phyloP scores from a whole-genome alignment of 2,888 invertebrate genomes.

The Tipula confusa region DNA sequence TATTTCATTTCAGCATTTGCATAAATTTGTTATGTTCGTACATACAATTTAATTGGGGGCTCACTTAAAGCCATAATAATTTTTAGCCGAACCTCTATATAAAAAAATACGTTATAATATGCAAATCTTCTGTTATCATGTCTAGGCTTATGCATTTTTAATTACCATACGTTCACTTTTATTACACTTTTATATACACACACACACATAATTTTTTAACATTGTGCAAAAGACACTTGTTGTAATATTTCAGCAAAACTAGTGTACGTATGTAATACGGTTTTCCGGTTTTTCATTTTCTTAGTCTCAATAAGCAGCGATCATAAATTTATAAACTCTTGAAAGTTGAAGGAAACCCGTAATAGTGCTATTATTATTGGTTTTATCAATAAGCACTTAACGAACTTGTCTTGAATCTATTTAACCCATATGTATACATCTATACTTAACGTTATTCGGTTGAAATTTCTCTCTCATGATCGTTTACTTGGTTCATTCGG shows the following conservation, averaged over 20 bases:
- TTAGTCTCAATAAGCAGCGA: not conserved
- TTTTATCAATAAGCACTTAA: not conserved
- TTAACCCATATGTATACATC: not conserved
- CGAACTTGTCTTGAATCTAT: not conserved
- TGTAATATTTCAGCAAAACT: not conserved
- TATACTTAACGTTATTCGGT: too few relatives aligned
- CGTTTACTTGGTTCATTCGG: not conserved
- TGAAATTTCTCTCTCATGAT: not conserved
- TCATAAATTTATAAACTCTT: not conserved
- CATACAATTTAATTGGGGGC: not conserved
- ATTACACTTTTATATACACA: not conserved
- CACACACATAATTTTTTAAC: not conserved
- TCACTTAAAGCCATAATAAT: not conserved
- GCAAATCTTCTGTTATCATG: not conserved
- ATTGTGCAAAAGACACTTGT: constrained; percentile 12
- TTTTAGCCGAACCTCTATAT: not conserved
- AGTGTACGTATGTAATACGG: not conserved
- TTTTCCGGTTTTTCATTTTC: not conserved
- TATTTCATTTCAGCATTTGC: not conserved
- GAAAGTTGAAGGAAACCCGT: not conserved
- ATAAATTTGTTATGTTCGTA: not conserved
- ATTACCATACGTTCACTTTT: not conserved
- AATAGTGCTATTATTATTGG: not conserved
- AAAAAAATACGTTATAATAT: not conserved
- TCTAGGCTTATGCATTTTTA: not conserved